phyloP scores from a whole-genome alignment of 2,113 vertebrate species.

The Rhegmatorhina hoffmannsi region DNA sequence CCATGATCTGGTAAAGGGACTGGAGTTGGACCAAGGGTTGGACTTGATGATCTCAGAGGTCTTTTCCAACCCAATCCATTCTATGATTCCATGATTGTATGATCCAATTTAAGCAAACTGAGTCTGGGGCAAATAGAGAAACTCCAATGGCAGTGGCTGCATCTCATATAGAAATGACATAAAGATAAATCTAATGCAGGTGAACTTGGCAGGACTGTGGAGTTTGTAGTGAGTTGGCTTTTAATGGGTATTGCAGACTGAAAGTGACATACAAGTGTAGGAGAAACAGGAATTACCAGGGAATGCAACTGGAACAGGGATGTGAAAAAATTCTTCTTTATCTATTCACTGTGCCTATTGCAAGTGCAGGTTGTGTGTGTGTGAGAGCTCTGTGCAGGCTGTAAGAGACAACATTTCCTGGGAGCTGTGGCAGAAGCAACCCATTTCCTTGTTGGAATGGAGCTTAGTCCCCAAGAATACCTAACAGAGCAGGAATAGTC shows the following conservation, averaged over 20 bases:
- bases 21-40: too few relatives aligned
- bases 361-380: not conserved
- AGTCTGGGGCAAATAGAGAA: not conserved
- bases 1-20: too few relatives aligned
- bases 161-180: not conserved
- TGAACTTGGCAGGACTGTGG: not conserved
- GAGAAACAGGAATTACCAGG: not conserved
- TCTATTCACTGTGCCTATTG: not conserved
- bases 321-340: not conserved
- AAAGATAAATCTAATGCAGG: not conserved
- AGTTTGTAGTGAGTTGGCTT: not conserved
- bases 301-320: not conserved
- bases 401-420: not conserved
- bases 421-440: not conserved
- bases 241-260: not conserved
- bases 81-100: too few relatives aligned
- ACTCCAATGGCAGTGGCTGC: not conserved
- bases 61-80: too few relatives aligned
- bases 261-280: rapidly evolving
- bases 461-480: not conserved
- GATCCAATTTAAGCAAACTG: not conserved
- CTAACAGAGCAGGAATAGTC: not conserved
- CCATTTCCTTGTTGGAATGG: not conserved
- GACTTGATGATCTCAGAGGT: too few relatives aligned
- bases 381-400: not conserved